Base-by-base conservation (phyloP, 1,140 invertebrate genomes). In the Odontomachus brunneus region DNA sequence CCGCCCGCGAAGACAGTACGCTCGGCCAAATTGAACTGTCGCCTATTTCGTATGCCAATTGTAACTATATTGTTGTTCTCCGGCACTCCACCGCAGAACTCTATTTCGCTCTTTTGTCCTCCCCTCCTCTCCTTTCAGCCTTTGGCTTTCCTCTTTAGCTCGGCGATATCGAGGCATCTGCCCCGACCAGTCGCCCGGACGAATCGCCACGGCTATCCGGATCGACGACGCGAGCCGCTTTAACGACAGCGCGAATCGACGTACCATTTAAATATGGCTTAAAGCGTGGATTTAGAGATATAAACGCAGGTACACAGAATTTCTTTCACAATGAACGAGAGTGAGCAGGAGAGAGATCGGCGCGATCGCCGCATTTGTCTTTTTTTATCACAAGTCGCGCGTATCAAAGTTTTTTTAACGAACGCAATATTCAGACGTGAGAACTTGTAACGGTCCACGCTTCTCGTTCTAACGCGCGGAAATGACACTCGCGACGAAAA, bases 21-120 rank as follows among this genome's bases (percentile, higher is more conserved):
- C 60, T 69, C 24, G 75, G 59, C 22, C 65, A 80, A 80, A 80
- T 80, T 80, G 51, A 80, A 59, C 65, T 69, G 65, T 80, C 65
- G 75, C 75, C 38, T 69, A 69, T 69, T 80, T 80, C 22, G 75
- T 71, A 80, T 80, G 33, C 49, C 75, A 71, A 57, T 69, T 51
- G 51, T 44, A 71, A 80, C 33, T 57, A 80, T 15, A 15, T 60
- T 73, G 74, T 78, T 57, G 53, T 19, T 69, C 57, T 48, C 44
- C 17, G 14, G 5, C n/a, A n/a, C 19, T 19, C 19, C 53, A 19
- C n/a, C 29, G 29, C 12, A 59, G 17, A 59, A 19, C 19, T 15
- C 26, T 55, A 29, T 65, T 24, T 22, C 22, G 19, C 33, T 69
- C 17, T 38, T 69, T 69, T 19, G 2, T 11, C 38, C 38, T 7